phyloP scores from a whole-genome alignment of 2,113 vertebrate genomes.

The Tylochromis polylepis region DNA sequence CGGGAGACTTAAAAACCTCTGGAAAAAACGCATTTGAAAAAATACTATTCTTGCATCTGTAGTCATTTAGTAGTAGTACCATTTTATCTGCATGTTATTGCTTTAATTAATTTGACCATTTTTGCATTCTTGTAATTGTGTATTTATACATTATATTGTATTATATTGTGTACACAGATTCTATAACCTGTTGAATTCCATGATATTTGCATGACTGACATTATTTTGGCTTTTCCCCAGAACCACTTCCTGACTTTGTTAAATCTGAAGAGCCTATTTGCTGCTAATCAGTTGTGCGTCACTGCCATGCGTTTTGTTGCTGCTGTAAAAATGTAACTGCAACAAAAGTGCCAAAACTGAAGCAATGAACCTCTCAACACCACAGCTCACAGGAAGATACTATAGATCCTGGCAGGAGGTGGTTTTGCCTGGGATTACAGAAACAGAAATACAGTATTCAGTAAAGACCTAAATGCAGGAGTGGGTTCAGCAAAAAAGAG shows the following conservation, averaged over 20 bases:
- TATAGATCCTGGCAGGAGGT: neutral
- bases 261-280: neutral
- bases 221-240: neutral
- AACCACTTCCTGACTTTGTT: neutral
- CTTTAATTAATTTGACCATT: neutral
- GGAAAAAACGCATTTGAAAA: neutral
- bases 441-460: neutral
- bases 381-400: neutral
- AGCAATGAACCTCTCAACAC: neutral
- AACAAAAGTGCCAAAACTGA: neutral
- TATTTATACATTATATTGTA: no score
- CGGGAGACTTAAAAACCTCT: neutral
- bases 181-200: neutral
- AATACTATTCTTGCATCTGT: neutral
- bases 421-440: neutral
- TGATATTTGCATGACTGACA: neutral
- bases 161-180: no score
- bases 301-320: neutral
- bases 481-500: neutral
- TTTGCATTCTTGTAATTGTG: neutral
- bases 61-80: no score
- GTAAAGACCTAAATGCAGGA: neutral
- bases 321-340: neutral
- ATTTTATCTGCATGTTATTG: neutral
- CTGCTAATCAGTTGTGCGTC: neutral